Evolutionary conservation across 2,888 invertebrate genomes (phyloP), one percentile per base, ranked within the genome.

Genomic region (Caradrina kadenii): DNA sequence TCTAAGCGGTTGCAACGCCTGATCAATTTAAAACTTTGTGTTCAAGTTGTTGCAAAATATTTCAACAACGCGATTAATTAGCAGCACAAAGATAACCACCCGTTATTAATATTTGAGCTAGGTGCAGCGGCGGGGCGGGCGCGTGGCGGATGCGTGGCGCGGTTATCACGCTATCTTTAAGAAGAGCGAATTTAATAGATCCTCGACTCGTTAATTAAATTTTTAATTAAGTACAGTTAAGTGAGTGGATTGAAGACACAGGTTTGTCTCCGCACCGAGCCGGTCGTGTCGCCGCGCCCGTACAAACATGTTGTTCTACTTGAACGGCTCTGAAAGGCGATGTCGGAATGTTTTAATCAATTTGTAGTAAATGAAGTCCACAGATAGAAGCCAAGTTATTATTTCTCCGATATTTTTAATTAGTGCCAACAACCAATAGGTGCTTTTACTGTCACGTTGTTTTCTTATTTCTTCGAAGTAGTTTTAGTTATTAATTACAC

Each of bases 61-160:
- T 87, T 86, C 85, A 88, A 84, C 79, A 85, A 84, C 81, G 87
- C 76, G 83, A 89, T 89, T 89, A 89, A 89, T 89, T 85, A 88
- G 83, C 81, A 80, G 75, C 77, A 82, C 88, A 88, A 88, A 88
- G 88, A 88, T 90, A 86, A 86, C 86, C 85, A 80, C 49, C 85
- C 76, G 82, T 82, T 87, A 89, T 90, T 89, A 89, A 88, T 90
- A 87, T 87, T 86, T 81, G 82, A 85, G 82, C 78, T 79, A 73
- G 81, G 68, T 75, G 70, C 67, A 60, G 55, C 10, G 19, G 45
- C 49, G 65, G 53, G 4, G 67, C 65, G 66, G 55, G 4, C 0
- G 53, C 68, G 63, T 10, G 60, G 79, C 35, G 21, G 35, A 19
- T 69, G 72, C 74, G 75, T 39, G 49, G 59, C 52, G 17, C 50